phyloP scores from a whole-genome alignment of 2,888 invertebrate genomes.

The Drosophila leonis region DNA sequence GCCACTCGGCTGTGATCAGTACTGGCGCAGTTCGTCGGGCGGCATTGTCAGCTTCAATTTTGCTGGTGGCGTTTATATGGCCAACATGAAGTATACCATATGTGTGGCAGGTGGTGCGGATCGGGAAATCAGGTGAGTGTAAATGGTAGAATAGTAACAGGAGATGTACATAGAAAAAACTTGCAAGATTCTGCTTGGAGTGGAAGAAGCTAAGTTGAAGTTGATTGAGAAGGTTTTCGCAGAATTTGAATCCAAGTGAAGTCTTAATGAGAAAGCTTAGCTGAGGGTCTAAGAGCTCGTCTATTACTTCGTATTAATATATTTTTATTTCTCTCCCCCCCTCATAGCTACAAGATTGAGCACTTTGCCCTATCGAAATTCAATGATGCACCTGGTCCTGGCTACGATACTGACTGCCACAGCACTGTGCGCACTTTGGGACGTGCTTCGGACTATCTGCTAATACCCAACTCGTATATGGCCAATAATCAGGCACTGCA shows the following conservation, averaged over 20 bases:
- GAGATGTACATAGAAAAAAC: not conserved
- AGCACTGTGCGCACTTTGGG: slow-evolving; percentile 86
- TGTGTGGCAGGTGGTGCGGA: slow-evolving; percentile 87
- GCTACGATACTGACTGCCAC: slow-evolving; percentile 87
- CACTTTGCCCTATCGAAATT: slow-evolving; percentile 65
- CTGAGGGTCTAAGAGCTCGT: not conserved
- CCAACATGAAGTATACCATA: slow-evolving; percentile 87
- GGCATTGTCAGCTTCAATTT: slow-evolving; percentile 88
- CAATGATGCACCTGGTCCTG: slow-evolving; percentile 59
- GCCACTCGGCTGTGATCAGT: slow-evolving; percentile 89
- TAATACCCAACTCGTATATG: slow-evolving; percentile 86
- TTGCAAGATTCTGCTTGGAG: not conserved
- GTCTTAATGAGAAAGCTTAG: not conserved
- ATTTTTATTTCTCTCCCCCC: not conserved
- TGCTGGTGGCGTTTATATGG: slow-evolving; percentile 86
- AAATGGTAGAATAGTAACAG: not conserved
- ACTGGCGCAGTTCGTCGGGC: slow-evolving; percentile 87
- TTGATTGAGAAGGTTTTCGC: too few species aligned
- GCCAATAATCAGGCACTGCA: slow-evolving; percentile 68
- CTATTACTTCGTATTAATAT: not conserved
- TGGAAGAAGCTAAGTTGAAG: too few species aligned
- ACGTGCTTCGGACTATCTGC: slow-evolving; percentile 86
- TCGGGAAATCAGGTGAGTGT: slow-evolving; percentile 65
- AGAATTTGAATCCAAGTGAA: too few species aligned
- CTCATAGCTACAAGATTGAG: slow-evolving; percentile 54